These are phyloP conservation scores for Orius insidiosus DNA, from an alignment of 1,140 invertebrate genomes.

Conservation along the genomic window DNA sequence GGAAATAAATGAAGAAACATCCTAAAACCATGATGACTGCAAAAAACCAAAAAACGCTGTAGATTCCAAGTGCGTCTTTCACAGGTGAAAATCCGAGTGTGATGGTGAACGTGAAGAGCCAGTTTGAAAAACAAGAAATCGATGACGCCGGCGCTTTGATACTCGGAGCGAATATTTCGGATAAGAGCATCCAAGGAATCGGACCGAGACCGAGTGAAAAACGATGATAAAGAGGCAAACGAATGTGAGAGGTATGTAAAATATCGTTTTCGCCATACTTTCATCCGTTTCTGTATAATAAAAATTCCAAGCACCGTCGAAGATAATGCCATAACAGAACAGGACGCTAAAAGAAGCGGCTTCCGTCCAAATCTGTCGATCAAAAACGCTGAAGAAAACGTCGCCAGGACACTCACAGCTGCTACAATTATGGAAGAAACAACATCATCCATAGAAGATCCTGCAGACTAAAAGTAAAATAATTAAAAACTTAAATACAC, in stretches of 20 bases:
- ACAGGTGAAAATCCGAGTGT: slow-evolving; percentile 58
- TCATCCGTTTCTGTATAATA: slow-evolving; percentile 30
- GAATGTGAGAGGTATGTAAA: slow-evolving; percentile 51
- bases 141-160: slow-evolving; percentile 57
- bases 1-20: slow-evolving; percentile 51
- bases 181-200: slow-evolving; percentile 63
- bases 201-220: slow-evolving; percentile 63
- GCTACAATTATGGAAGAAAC: slow-evolving; percentile 56
- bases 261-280: slow-evolving; percentile 23
- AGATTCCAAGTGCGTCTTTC: slow-evolving; percentile 33
- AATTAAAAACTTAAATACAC: too few species aligned
- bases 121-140: slow-evolving; percentile 56
- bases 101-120: slow-evolving; percentile 62
- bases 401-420: slow-evolving; percentile 55
- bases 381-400: slow-evolving; percentile 46
- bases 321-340: slow-evolving; percentile 41
- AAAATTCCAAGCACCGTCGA: slow-evolving; percentile 39
- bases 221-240: slow-evolving; percentile 56
- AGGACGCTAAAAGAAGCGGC: slow-evolving; percentile 46
- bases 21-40: slow-evolving; percentile 49
- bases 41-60: slow-evolving; percentile 68
- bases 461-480: slow-evolving; percentile 27
- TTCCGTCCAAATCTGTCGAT: slow-evolving; percentile 50
- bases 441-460: slow-evolving; percentile 33
- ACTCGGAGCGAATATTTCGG: slow-evolving; percentile 52